These are phyloP conservation scores for Operophtera brumata DNA, from an alignment of 2,888 invertebrate genomes.

Conservation along the genomic window DNA sequence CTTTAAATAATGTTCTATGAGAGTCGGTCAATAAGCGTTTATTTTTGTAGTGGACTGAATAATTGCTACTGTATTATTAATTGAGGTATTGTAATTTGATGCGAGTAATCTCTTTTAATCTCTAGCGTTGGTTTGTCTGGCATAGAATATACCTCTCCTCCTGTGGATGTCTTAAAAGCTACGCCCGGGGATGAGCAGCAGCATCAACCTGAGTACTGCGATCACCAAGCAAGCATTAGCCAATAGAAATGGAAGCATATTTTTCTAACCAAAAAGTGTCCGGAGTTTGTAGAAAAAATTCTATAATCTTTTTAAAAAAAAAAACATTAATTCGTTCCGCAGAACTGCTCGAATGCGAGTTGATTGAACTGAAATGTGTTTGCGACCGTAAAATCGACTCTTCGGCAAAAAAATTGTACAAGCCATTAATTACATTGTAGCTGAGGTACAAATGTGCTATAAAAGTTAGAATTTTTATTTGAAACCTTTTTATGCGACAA, in stretches of 20 bases:
- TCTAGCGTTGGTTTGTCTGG: too few species aligned
- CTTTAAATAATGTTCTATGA: conserved; percentile 31
- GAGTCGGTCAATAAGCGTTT: conserved; percentile 34
- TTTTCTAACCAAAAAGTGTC: too few species aligned
- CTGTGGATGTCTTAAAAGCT: too few species aligned
- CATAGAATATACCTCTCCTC: too few species aligned
- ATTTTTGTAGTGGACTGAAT: conserved; percentile 12
- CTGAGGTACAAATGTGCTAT: not conserved
- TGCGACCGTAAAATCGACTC: conserved; percentile 24
- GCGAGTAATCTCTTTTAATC: not conserved
- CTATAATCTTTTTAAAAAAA: too few species aligned
- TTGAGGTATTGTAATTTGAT: conserved; percentile 1
- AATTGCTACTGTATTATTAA: conserved; percentile 10
- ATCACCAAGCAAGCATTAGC: too few species aligned
- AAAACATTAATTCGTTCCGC: conserved; percentile 2
- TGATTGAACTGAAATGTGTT: conserved; percentile 24
- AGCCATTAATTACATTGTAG: conserved; percentile 21
- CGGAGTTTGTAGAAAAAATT: too few species aligned
- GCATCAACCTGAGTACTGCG: too few species aligned
- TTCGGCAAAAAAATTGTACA: conserved; percentile 11
- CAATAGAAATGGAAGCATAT: not conserved
- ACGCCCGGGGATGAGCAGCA: too few species aligned
- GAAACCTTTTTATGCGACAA: not conserved
- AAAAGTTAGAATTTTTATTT: not conserved
- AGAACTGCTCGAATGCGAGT: conserved; percentile 10